Percentiles rank a stretch among this genome's conserved stretches.
Conservation (phyloP, 2,113 vertebrate species). For the Chunga burmeisteri region DNA sequence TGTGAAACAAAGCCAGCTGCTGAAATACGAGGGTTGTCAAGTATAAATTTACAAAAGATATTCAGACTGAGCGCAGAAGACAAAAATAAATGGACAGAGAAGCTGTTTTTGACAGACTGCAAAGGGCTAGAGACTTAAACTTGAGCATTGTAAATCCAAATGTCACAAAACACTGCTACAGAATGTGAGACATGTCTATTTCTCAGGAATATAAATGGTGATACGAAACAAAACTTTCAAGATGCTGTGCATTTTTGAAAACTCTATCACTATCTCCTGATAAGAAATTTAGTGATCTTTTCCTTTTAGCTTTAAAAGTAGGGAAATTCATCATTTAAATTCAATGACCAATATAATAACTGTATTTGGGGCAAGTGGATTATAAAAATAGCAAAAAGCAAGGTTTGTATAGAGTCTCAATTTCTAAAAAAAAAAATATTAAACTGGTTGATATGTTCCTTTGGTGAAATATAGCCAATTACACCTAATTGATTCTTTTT, state of each 20-base stretch:
- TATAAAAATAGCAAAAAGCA: constrained; percentile 25
- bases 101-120: constrained; percentile 82
- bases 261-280: constrained; percentile 60
- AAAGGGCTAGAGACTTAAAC: constrained; percentile 81
- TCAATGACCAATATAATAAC: constrained; percentile 5
- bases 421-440: constrained; percentile 34
- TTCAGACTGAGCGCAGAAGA: constrained; percentile 82
- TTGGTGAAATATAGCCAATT: not conserved
- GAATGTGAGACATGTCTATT: constrained; percentile 78
- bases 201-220: constrained; percentile 83
- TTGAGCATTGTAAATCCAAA: constrained; percentile 84
- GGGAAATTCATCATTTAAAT: constrained; percentile 46
- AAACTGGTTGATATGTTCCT: not conserved
- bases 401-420: not conserved
- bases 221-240: constrained; percentile 72
- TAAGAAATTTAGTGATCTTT: constrained; percentile 58
- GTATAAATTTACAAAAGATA: constrained; percentile 86
- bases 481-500: not conserved
- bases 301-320: constrained; percentile 27
- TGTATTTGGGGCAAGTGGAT: not conserved
- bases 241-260: constrained; percentile 68
- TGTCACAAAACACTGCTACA: constrained; percentile 75
- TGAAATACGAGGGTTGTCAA: constrained; percentile 85
- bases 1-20: constrained; percentile 78
- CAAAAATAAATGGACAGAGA: constrained; percentile 83